phyloP scores from a whole-genome alignment of 1,140 invertebrate species.

The Drosophila ficusphila region DNA sequence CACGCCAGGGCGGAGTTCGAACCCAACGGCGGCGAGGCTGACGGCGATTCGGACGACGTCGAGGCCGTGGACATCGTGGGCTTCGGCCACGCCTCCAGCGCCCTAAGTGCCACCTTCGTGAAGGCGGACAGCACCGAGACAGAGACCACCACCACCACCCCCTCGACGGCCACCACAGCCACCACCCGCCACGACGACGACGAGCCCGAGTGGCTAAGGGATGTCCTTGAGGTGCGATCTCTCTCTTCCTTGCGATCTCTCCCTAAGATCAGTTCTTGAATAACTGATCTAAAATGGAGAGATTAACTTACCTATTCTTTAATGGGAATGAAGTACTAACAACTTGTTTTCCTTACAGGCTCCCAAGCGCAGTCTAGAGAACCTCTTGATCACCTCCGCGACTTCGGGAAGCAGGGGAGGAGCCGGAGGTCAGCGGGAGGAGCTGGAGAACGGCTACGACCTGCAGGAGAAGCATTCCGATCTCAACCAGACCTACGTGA shows the following conservation, averaged over 20 bases:
- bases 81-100: constrained; percentile 49
- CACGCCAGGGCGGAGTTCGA: constrained; percentile 58
- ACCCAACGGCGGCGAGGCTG: constrained; percentile 38
- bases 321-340: too few species aligned
- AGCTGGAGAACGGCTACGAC: constrained; percentile 54
- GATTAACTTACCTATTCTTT: too few species aligned
- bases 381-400: constrained; percentile 66
- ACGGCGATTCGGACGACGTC: constrained; percentile 72
- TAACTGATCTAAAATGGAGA: too few species aligned
- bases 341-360: constrained; percentile 37
- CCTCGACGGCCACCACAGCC: constrained; percentile 70
- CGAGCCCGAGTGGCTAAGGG: constrained; percentile 86
- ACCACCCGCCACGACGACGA: constrained; percentile 84
- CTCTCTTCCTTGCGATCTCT: too few species aligned
- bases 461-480: constrained; percentile 65
- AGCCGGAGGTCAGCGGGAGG: constrained; percentile 37
- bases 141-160: constrained; percentile 66
- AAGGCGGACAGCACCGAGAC: constrained; percentile 71
- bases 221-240: constrained; percentile 84
- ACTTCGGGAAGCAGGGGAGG: constrained; percentile 8
- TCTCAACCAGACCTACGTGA: constrained; percentile 67
- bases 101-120: constrained; percentile 61
- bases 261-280: too few species aligned
- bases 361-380: constrained; percentile 84
- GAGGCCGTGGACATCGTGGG: constrained; percentile 77